Percentiles rank a stretch among this genome's conserved stretches.
Conservation (phyloP, 2,113 vertebrate species). For the Rhinoderma darwinii region DNA sequence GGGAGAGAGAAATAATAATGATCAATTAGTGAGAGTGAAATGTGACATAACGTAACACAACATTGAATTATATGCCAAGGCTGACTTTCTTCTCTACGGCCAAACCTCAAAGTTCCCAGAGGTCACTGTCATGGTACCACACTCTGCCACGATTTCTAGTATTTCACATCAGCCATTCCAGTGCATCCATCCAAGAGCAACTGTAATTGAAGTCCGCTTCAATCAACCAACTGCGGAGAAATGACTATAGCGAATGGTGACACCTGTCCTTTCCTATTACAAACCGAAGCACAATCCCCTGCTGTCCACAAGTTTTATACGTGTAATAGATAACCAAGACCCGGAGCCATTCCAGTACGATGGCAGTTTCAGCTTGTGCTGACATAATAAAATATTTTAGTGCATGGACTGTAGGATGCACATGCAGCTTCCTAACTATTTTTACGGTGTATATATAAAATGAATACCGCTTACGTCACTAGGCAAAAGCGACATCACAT, state of each 20-base stretch:
- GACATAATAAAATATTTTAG: neutral
- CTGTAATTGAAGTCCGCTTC: slow-evolving; percentile 60
- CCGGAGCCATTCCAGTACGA: neutral
- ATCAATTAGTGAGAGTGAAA: slow-evolving; percentile 62
- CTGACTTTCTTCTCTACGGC: slow-evolving; percentile 12
- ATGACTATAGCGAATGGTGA: slow-evolving; percentile 56
- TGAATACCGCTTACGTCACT: neutral
- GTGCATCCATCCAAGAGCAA: slow-evolving; percentile 57
- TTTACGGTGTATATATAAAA: neutral
- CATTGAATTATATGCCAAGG: slow-evolving; percentile 22
- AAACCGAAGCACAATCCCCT: slow-evolving; percentile 59
- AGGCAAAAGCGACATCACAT: neutral
- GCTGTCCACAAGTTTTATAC: slow-evolving; percentile 50
- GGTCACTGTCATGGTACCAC: slow-evolving; percentile 42
- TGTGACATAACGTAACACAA: slow-evolving; percentile 32
- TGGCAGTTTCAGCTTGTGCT: neutral
- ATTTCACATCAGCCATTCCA: slow-evolving; percentile 55
- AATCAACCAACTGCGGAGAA: slow-evolving; percentile 61
- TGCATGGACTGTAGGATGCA: neutral
- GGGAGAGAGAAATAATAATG: slow-evolving; percentile 66
- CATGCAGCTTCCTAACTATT: neutral
- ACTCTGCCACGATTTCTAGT: slow-evolving; percentile 27
- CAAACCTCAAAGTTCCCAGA: slow-evolving; percentile 40
- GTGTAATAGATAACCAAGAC: slow-evolving; percentile 56
- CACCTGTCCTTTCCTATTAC: slow-evolving; percentile 59